These are phyloP conservation scores for Drosophila tristis DNA, from an alignment of 1,140 invertebrate species.

Conservation along the genomic window DNA sequence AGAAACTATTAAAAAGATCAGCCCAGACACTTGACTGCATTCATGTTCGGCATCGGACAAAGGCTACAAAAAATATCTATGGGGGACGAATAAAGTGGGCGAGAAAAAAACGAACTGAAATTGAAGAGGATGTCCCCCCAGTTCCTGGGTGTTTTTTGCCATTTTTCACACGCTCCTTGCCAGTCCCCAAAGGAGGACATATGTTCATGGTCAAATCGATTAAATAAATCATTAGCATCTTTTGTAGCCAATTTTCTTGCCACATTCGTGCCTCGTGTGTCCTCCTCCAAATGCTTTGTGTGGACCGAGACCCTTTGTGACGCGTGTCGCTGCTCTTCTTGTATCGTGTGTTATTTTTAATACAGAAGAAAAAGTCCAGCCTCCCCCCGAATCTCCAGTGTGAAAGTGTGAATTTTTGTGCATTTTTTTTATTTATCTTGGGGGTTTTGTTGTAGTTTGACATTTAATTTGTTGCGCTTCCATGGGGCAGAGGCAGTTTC, in stretches of 20 bases:
- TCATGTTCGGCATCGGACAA: neutral
- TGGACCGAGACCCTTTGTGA: conserved; percentile 21
- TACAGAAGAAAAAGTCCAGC: conserved; percentile 28
- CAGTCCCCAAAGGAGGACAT: conserved; percentile 50
- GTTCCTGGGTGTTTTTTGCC: conserved; percentile 38
- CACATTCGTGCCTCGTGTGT: conserved; percentile 25
- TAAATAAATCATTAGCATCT: conserved; percentile 84
- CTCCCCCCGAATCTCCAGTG: neutral
- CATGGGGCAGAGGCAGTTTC: conserved; percentile 30
- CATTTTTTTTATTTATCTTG: conserved; percentile 25
- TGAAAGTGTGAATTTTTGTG: conserved; percentile 52
- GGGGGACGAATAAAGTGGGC: conserved; percentile 8
- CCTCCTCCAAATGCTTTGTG: conserved; percentile 23
- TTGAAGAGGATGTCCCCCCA: conserved; percentile 33
- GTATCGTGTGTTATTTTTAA: conserved; percentile 77
- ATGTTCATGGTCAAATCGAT: conserved; percentile 84
- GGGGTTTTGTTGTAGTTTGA: conserved; percentile 47
- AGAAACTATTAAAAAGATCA: conserved; percentile 82
- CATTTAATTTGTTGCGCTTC: conserved; percentile 77
- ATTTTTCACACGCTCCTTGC: conserved; percentile 70
- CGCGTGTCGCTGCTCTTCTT: conserved; percentile 63
- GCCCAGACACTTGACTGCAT: conserved; percentile 55
- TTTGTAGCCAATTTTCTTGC: conserved; percentile 82
- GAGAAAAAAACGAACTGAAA: conserved; percentile 24
- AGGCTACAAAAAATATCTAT: neutral